phyloP scores from a whole-genome alignment of 2,113 vertebrate genomes.

The Willisornis vidua region DNA sequence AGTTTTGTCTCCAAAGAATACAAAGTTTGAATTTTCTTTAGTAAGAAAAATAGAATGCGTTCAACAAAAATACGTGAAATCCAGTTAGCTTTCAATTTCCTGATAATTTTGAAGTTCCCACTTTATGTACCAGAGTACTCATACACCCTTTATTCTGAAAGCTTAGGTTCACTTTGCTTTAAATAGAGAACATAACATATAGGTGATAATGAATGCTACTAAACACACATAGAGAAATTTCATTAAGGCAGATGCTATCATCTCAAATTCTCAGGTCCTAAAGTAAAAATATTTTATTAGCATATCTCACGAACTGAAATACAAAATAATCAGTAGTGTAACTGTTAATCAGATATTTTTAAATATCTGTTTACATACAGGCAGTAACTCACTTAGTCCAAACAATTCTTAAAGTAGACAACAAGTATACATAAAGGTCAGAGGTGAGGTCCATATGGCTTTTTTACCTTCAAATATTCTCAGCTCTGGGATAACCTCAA shows the following conservation, averaged over 20 bases:
- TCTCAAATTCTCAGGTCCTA: not conserved
- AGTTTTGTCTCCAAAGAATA: not conserved
- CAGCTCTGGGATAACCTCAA: not conserved
- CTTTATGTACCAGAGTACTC: not conserved
- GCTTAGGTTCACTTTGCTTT: not conserved
- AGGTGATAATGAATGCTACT: not conserved
- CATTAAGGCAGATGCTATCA: not conserved
- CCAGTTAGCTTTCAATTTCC: not conserved
- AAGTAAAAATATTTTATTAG: not conserved
- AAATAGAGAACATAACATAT: not conserved
- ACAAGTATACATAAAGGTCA: not conserved
- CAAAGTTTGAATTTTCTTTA: not conserved
- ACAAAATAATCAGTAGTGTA: not conserved
- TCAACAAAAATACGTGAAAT: not conserved
- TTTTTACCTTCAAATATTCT: not conserved
- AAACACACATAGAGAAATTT: not conserved
- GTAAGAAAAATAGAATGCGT: not conserved
- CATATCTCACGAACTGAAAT: not conserved
- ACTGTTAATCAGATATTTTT: not conserved
- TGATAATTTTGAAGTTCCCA: not conserved
- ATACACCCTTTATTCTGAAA: not conserved
- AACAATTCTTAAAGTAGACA: not conserved
- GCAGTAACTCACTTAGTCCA: not conserved
- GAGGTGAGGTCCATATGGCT: not conserved
- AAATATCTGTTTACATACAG: not conserved